Base-by-base conservation (phyloP, 2,888 invertebrate species). In the Ditula angustiorana region DNA sequence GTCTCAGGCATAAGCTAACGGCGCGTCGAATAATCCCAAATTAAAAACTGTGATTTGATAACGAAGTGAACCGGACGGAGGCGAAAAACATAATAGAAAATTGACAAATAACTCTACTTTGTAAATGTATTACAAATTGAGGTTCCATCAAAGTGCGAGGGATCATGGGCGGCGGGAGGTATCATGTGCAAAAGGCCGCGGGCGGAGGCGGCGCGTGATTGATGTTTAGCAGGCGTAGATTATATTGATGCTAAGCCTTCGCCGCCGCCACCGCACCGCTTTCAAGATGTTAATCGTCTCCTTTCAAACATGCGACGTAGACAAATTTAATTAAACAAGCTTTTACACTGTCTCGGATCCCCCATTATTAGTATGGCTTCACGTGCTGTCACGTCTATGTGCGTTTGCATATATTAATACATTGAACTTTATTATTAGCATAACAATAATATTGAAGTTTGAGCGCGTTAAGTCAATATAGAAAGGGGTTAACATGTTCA, bases 251-350 rank as follows among this genome's bases (percentile, higher is more conserved):
- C 64, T 69, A 71, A 68, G 73, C 70, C n/a, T n/a, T n/a, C 77
- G 73, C 71, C 72, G 64, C 62, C 66, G 70, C 71, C 72, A 61
- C 62, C 84, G 64, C 83, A 81, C 71, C 70, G 80, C 85, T 86
- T 79, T 82, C 79, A 80, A 78, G 77, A 81, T 80, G 81, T 82
- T 87, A 88, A 88, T 89, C 87, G 84, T 73, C 73, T 78, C 83
- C 83, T 82, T 85, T 88, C 83, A 85, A 86, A 86, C 79, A 82
- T 69, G 78, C 76, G 81, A 82, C 82, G 82, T 71, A 82, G 81
- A 82, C 84, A 83, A 87, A 89, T 87, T 87, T 85, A 87, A 88
- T 88, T 87, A 86, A 86, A 85, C 81, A 83, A 72, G 86, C 85
- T 86, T 84, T 83, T 79, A 84, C 84, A 78, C 80, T 77, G 73